Evolutionary conservation across 2,888 invertebrate genomes (phyloP).

Genomic region (Cetonia aurata): DNA sequence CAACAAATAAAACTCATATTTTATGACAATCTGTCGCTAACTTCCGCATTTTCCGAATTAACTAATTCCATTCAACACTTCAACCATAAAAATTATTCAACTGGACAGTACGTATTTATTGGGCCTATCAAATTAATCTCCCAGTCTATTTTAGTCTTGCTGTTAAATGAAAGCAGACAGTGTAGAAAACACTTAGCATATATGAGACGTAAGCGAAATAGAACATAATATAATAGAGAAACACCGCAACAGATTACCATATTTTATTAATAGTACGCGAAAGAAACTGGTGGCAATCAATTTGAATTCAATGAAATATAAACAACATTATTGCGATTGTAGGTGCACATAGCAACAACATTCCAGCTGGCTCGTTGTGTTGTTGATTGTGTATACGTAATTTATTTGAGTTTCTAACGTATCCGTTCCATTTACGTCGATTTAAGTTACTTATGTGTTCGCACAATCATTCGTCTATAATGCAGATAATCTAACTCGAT

Average conservation of each 20-base stretch:
- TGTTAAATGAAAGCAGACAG: too few species aligned
- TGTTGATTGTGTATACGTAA: slow-evolving; percentile 19
- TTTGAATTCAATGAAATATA: slow-evolving; percentile 22
- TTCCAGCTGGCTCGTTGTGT: background rate
- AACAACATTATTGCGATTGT: slow-evolving; percentile 23
- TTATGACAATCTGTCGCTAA: too few species aligned
- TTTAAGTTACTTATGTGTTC: slow-evolving; percentile 31
- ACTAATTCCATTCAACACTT: slow-evolving; percentile 17
- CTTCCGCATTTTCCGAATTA: slow-evolving; percentile 26
- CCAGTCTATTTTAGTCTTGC: too few species aligned
- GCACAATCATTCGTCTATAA: slow-evolving; percentile 6
- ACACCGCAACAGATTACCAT: background rate
- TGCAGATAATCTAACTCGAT: slow-evolving; percentile 23
- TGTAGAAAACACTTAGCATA: background rate
- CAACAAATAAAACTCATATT: too few species aligned
- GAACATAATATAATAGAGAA: background rate
- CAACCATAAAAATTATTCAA: slow-evolving; percentile 16
- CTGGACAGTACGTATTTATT: background rate
- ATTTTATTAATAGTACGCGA: slow-evolving; percentile 27
- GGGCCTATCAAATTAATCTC: too few species aligned
- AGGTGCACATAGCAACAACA: too few species aligned
- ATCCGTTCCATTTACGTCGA: slow-evolving; percentile 35
- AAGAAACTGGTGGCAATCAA: slow-evolving; percentile 17
- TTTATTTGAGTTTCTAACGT: slow-evolving; percentile 34
- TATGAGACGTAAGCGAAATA: background rate